phyloP scores from a whole-genome alignment of 2,888 invertebrate species.

The Cynaeus angustus region DNA sequence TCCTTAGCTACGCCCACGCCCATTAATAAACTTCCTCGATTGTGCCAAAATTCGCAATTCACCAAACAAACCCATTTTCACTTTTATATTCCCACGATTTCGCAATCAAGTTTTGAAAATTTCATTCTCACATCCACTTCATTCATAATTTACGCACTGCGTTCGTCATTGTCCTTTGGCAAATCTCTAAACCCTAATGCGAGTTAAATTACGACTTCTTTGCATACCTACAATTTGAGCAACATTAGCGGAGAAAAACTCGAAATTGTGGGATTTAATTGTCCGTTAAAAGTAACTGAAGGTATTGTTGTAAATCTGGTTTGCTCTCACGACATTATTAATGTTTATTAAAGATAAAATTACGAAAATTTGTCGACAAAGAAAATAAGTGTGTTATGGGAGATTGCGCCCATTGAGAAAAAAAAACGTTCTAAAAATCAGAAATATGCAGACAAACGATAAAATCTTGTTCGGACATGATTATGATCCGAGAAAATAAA shows the following conservation, averaged over 20 bases:
- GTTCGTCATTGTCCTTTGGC: constrained; percentile 17
- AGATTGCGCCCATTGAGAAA: constrained; percentile 43
- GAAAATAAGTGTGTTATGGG: constrained; percentile 52
- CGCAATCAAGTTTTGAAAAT: constrained; percentile 13
- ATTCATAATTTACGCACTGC: constrained; percentile 7
- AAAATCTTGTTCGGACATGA: not conserved
- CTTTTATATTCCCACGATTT: constrained; percentile 22
- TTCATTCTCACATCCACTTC: not conserved
- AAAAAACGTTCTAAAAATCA: constrained; percentile 16
- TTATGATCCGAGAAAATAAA: constrained; percentile 33
- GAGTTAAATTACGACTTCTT: constrained; percentile 19
- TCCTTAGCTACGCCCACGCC: too few relatives aligned
- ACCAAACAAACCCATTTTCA: not conserved
- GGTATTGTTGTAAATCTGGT: constrained; percentile 40
- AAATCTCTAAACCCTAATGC: not conserved
- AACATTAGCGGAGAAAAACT: constrained; percentile 33
- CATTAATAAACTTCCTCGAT: too few relatives aligned
- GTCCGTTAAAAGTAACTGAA: constrained; percentile 15
- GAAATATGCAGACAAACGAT: not conserved
- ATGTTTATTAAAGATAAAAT: constrained; percentile 46
- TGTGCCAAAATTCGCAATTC: too few relatives aligned
- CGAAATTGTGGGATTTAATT: constrained; percentile 33
- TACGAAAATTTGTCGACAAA: constrained; percentile 53
- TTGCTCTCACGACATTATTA: constrained; percentile 50
- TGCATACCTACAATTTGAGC: constrained; percentile 28